Conservation (phyloP, 2,888 invertebrate species). For the Phrixothrix hirtus region DNA sequence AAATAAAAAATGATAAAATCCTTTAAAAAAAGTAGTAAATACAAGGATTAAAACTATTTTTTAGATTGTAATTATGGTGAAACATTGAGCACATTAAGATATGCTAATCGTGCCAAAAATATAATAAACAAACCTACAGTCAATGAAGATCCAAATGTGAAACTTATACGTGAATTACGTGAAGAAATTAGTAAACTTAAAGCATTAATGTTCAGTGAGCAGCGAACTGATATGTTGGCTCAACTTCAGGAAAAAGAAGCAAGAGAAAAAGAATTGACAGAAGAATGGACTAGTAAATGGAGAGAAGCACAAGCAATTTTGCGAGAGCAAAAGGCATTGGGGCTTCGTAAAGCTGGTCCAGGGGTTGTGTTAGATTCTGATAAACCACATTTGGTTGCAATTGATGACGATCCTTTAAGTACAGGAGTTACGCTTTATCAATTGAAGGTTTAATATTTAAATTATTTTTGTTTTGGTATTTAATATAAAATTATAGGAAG, state of each 20-base stretch:
- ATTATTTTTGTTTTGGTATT: conserved; percentile 1
- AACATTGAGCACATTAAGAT: conserved; percentile 81
- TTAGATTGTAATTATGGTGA: conserved; percentile 84
- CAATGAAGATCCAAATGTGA: conserved; percentile 88
- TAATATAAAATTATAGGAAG: conserved; percentile 64
- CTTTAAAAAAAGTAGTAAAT: too few relatives aligned
- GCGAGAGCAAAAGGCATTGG: conserved; percentile 85
- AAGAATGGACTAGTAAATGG: conserved; percentile 95
- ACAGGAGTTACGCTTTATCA: conserved; percentile 92
- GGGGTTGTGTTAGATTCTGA: conserved; percentile 90
- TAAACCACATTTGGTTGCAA: conserved; percentile 89
- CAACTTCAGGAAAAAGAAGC: conserved; percentile 89
- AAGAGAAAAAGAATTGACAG: conserved; percentile 80
- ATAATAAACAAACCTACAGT: conserved; percentile 90
- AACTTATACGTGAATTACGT: conserved; percentile 80
- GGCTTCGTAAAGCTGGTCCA: conserved; percentile 82
- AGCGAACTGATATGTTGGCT: conserved; percentile 68
- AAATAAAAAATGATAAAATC: too few relatives aligned
- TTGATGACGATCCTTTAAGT: conserved; percentile 86
- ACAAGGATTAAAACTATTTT: conserved; percentile 13
- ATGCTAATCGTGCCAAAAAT: conserved; percentile 88
- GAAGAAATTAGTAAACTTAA: conserved; percentile 84
- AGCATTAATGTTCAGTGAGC: conserved; percentile 70
- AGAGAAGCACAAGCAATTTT: conserved; percentile 85
- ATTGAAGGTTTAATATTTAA: conserved; percentile 64